A percentile compares a stretch with the other conserved stretches of the same genome.
These are phyloP conservation scores for Phyllopteryx taeniolatus DNA, from an alignment of 2,113 vertebrate species.

Conservation along the genomic window DNA sequence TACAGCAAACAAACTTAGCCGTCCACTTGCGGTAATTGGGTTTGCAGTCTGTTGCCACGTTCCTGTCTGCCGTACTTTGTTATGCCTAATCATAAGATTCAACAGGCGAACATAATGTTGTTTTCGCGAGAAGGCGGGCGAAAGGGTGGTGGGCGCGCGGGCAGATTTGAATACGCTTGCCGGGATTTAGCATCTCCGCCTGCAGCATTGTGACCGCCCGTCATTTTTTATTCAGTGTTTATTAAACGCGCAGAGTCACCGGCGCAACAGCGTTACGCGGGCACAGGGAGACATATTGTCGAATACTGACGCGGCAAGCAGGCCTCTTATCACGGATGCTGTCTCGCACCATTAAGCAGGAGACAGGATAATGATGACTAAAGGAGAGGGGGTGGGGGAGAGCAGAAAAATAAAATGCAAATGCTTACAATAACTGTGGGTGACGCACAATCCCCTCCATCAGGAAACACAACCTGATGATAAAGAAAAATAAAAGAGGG, in stretches of 20 bases:
- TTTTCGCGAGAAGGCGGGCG: conserved; percentile 49
- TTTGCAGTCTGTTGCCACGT: conserved; percentile 60
- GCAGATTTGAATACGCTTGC: conserved; percentile 54
- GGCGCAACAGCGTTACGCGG: conserved; percentile 31
- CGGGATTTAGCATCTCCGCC: conserved; percentile 60
- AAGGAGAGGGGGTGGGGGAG: background rate
- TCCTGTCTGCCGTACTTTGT: conserved; percentile 43
- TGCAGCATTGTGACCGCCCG: conserved; percentile 35
- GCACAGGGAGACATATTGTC: conserved; percentile 48
- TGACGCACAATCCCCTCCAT: conserved; percentile 26
- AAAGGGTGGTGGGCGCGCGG: conserved; percentile 23
- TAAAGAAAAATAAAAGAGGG: conserved; percentile 7
- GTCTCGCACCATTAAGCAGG: conserved; percentile 60
- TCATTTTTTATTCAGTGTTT: conserved; percentile 60
- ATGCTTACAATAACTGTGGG: conserved; percentile 42
- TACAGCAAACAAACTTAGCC: conserved; percentile 55
- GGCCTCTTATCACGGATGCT: conserved; percentile 55
- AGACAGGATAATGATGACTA: conserved; percentile 53
- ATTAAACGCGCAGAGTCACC: conserved; percentile 60
- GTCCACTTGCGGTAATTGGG: conserved; percentile 52
- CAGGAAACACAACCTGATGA: conserved; percentile 26
- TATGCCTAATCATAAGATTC: conserved; percentile 68
- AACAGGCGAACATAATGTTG: conserved; percentile 66
- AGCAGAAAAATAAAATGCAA: conserved; percentile 51
- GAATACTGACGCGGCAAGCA: conserved; percentile 41